Evolutionary conservation across 2,888 invertebrate genomes (phyloP), one percentile per base, ranked within the genome.

Genomic region (Phrixothrix hirtus): DNA sequence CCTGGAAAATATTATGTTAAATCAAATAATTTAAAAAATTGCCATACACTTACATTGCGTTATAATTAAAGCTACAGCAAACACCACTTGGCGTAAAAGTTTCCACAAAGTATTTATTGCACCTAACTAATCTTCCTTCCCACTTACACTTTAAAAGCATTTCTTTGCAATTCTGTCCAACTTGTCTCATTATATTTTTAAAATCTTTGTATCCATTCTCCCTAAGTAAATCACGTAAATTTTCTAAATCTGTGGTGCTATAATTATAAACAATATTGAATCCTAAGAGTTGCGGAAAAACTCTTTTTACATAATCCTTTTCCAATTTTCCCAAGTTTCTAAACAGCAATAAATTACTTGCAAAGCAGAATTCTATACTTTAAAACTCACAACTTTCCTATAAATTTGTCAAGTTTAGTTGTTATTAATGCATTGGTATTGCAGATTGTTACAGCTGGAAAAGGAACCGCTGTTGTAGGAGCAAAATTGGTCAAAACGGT

Each of bases 51-150:
- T 56, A 62, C 63, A 38, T 55, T 27, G 25, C n/a, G 4, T 55
- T 31, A 46, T 65, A 73, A 56, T 77, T 77, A 50, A 75, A 77
- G 1, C 75, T 73, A 49, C 76, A 77, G 35, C 77, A 77, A 13
- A 65, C 36, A 1, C 77, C 75, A 37, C 65, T 49, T 1, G 54
- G 55, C 1, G 69, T 70, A 10, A 67, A 61, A 2, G 70, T 62
- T 14, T 62, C 46, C 27, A 57, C 54, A 43, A 77, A 74, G 17
- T 66, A 41, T n/a, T 66, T 35, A 1, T 11, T 29, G 47, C 76
- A 77, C 5, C 66, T 55, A 1, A 64, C 55, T 9, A 37, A 39
- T 3, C 55, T 39, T 1, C 53, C 60, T 6, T 71, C 63, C 75
- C 75, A 77, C 44, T 59, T 60, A 44, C 76, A 77, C 15, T 62